Conservation (phyloP, 92 coral and sea anemone species). For the Chrysogorgia sp. region DNA sequence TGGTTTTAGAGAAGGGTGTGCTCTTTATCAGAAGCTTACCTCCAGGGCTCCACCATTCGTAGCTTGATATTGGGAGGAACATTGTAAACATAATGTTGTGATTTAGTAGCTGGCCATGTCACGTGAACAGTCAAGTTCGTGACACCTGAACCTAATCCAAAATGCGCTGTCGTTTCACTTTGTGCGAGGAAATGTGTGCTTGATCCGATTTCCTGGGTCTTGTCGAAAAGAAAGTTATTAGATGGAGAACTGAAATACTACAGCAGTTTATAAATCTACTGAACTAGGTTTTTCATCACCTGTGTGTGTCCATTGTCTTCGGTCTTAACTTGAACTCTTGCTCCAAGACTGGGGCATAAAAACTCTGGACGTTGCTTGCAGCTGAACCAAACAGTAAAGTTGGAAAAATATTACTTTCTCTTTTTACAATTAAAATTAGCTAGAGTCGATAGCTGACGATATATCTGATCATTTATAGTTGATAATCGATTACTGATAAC, state of each 20-base stretch:
- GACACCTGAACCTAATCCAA: conserved; percentile 80
- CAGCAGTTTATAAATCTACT: too few relatives aligned
- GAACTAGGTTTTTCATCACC: conserved; percentile 48
- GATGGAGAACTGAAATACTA: too few relatives aligned
- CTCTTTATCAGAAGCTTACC: too few relatives aligned
- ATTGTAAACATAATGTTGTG: conserved; percentile 55
- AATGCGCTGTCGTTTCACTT: conserved; percentile 81
- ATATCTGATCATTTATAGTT: too few relatives aligned
- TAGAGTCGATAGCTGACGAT: background rate
- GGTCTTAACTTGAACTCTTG: conserved; percentile 77
- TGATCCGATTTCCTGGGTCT: conserved; percentile 96
- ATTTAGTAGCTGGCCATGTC: conserved; percentile 68
- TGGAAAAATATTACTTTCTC: background rate
- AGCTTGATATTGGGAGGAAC: conserved; percentile 78
- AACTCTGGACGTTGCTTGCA: conserved; percentile 46
- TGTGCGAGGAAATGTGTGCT: conserved; percentile 90
- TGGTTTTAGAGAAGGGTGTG: background rate
- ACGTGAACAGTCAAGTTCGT: conserved; percentile 81
- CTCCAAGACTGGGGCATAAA: conserved; percentile 84
- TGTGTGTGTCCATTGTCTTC: conserved; percentile 62
- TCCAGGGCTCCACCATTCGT: conserved; percentile 62
- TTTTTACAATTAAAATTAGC: background rate
- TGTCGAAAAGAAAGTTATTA: background rate
- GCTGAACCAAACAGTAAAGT: conserved; percentile 38
- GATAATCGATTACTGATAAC: too few relatives aligned